Conservation (phyloP, 2,797 vertebrate genomes). For the Sebastes flavidus region DNA sequence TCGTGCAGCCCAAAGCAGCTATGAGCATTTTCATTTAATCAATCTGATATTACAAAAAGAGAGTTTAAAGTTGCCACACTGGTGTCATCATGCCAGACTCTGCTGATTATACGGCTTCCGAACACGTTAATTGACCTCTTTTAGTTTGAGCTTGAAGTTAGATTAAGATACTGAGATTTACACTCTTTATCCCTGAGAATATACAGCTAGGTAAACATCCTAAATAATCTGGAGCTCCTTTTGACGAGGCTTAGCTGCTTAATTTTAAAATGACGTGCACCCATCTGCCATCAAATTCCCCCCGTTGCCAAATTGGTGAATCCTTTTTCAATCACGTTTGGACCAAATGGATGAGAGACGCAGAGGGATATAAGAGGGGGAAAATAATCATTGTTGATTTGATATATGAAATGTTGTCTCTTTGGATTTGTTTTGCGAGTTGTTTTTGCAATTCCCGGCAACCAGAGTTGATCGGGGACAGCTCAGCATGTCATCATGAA, state of each 20-base stretch:
- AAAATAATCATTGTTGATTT: neutral
- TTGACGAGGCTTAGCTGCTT: neutral
- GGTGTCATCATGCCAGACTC: neutral
- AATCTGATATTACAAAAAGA: neutral
- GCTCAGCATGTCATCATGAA: neutral
- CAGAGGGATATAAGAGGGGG: neutral
- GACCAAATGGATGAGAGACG: slow-evolving; percentile 10
- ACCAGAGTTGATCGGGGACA: neutral
- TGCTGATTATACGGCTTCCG: neutral
- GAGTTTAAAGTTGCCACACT: neutral
- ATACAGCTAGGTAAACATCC: neutral
- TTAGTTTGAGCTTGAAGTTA: neutral
- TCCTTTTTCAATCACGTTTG: slow-evolving; percentile 14
- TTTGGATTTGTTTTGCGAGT: slow-evolving; percentile 8
- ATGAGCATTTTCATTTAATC: neutral
- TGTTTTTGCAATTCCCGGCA: neutral
- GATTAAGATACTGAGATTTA: neutral
- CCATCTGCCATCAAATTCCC: slow-evolving; percentile 3
- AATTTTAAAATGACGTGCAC: slow-evolving; percentile 6
- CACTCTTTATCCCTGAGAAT: neutral
- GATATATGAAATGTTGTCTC: neutral
- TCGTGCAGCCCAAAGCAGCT: no score
- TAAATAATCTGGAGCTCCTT: slow-evolving; percentile 1
- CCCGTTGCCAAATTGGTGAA: neutral
- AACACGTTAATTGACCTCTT: neutral